A percentile compares a stretch with the other conserved stretches of the same genome.
Conservation (phyloP, 2,888 invertebrate species). For the Drosophila meridionalis region DNA sequence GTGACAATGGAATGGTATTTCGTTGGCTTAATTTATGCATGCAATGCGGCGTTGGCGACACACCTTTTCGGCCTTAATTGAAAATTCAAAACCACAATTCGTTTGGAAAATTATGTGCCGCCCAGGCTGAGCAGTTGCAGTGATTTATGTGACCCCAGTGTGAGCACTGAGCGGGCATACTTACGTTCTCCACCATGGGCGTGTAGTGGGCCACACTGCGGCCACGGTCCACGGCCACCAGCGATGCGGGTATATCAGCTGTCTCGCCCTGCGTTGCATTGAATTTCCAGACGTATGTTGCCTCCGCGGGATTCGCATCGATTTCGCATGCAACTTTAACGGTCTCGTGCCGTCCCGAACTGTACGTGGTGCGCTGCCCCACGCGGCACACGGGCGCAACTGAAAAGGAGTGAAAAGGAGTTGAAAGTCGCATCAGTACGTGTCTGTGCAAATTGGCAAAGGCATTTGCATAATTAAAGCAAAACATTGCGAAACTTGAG, state of each 20-base stretch:
- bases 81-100: constrained; percentile 83
- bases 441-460: constrained; percentile 56
- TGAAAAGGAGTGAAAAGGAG: constrained; percentile 72
- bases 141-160: constrained; percentile 59
- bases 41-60: constrained; percentile 64
- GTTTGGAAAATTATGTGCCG: constrained; percentile 82
- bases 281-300: constrained; percentile 91
- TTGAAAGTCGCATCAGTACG: constrained; percentile 19
- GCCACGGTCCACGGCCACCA: constrained; percentile 87
- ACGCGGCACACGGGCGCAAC: constrained; percentile 90
- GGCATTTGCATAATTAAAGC: constrained; percentile 77
- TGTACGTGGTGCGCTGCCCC: constrained; percentile 89
- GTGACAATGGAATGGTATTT: constrained; percentile 72
- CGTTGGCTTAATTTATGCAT: constrained; percentile 79
- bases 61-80: constrained; percentile 75
- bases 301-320: constrained; percentile 90
- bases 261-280: constrained; percentile 89
- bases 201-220: constrained; percentile 89
- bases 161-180: constrained; percentile 47
- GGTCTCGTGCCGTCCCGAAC: constrained; percentile 90
- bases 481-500: constrained; percentile 68
- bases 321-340: constrained; percentile 90
- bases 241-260: constrained; percentile 88
- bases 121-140: constrained; percentile 15
- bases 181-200: constrained; percentile 88